Evolutionary conservation across 2,797 vertebrate species (phyloP).

Genomic region (Psittacula echo): DNA sequence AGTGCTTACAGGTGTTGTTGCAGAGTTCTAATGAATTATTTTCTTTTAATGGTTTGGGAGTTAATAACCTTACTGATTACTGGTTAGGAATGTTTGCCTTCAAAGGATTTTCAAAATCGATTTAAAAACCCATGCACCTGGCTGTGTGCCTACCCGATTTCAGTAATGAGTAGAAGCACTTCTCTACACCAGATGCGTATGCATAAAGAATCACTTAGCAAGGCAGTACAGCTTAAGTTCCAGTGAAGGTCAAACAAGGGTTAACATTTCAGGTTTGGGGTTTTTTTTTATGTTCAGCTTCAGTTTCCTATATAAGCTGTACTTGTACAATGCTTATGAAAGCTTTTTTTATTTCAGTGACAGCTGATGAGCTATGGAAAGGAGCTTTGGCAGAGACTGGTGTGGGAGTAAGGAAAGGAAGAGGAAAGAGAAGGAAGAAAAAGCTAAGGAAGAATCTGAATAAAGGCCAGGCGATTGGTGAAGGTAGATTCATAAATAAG

Average conservation of each 20-base stretch:
- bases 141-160: neutral
- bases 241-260: neutral
- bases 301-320: neutral
- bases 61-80: neutral
- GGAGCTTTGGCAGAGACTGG: slow-evolving; percentile 90
- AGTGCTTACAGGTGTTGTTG: neutral
- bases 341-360: slow-evolving; percentile 81
- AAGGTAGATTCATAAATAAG: slow-evolving; percentile 80
- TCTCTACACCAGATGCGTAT: neutral
- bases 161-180: neutral
- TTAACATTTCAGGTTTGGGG: neutral
- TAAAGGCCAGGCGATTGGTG: slow-evolving; percentile 88
- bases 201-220: neutral
- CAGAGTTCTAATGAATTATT: neutral
- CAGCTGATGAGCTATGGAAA: slow-evolving; percentile 91
- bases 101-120: neutral
- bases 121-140: neutral
- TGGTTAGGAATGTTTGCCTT: neutral
- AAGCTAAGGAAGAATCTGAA: slow-evolving; percentile 90
- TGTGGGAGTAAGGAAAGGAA: slow-evolving; percentile 83
- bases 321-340: neutral
- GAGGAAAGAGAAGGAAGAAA: slow-evolving; percentile 92
- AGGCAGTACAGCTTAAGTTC: neutral
- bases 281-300: neutral
- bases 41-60: neutral